Conservation (phyloP, 2,113 vertebrate species). For the Gymnogyps californianus region DNA sequence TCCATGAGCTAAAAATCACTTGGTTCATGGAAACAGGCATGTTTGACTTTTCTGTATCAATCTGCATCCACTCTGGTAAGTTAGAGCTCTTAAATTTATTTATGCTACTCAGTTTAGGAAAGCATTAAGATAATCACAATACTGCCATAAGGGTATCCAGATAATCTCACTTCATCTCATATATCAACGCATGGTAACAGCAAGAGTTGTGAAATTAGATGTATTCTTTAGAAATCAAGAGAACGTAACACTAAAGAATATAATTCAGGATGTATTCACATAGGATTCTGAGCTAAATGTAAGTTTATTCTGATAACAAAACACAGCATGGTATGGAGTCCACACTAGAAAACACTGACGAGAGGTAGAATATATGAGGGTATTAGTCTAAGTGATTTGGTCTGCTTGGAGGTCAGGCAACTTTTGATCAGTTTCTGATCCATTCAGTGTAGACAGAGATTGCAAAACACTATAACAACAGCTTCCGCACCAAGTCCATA, state of each 20-base stretch:
- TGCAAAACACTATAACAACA: neutral
- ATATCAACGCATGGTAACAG: neutral
- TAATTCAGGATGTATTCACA: neutral
- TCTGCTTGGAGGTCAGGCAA: neutral
- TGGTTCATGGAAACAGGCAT: neutral
- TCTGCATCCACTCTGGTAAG: neutral
- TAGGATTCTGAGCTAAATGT: neutral
- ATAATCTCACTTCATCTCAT: neutral
- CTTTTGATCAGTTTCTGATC: neutral
- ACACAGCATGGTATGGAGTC: neutral
- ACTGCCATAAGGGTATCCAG: neutral
- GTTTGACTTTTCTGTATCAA: neutral
- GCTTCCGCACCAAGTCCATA: neutral
- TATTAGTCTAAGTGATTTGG: no score
- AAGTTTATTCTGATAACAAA: neutral
- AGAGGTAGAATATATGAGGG: neutral
- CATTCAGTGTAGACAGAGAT: neutral
- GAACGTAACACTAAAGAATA: accelerated
- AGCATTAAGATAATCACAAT: neutral
- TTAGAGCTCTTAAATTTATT: neutral
- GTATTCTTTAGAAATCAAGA: neutral
- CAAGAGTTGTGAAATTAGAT: neutral
- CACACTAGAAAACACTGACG: neutral
- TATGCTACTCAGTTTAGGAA: neutral
- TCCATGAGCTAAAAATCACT: neutral